A percentile compares a stretch with the other conserved stretches of the same genome.
Conservation (phyloP, 2,888 invertebrate species). For the Furcula furcula region DNA sequence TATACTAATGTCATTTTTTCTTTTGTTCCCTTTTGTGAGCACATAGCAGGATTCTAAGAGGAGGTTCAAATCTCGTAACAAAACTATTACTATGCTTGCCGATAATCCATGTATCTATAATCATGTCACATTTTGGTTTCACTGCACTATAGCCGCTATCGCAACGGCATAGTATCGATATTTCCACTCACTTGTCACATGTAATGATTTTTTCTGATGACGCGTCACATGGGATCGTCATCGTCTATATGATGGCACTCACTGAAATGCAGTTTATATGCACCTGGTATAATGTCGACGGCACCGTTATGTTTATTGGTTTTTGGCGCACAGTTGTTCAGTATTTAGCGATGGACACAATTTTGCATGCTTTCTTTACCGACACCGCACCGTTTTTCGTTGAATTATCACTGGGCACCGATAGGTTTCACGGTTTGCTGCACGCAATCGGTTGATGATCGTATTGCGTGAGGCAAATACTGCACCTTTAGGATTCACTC, state of each 20-base stretch:
- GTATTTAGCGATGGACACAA: conserved; percentile 81
- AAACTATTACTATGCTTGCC: conserved; percentile 76
- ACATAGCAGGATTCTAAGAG: conserved; percentile 81
- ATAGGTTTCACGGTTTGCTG: conserved; percentile 63
- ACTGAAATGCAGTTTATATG: conserved; percentile 81
- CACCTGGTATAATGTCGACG: conserved; percentile 80
- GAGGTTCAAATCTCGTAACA: conserved; percentile 76
- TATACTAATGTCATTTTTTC: conserved; percentile 78
- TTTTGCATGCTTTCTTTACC: conserved; percentile 81
- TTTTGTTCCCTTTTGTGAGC: conserved; percentile 75
- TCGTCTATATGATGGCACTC: conserved; percentile 76
- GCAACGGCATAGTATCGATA: conserved; percentile 52
- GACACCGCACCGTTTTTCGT: conserved; percentile 80
- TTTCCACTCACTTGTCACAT: conserved; percentile 86
- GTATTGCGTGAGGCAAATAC: conserved; percentile 54
- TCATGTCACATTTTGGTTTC: conserved; percentile 60
- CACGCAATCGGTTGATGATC: conserved; percentile 39
- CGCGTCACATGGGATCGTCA: conserved; percentile 51
- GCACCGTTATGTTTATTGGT: conserved; percentile 79
- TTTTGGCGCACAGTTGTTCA: conserved; percentile 82
- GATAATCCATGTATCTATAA: conserved; percentile 60
- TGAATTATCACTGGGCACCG: conserved; percentile 79
- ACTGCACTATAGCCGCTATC: conserved; percentile 52
- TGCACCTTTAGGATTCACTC: conserved; percentile 78
- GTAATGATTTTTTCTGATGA: conserved; percentile 82